Conservation (phyloP, 2,888 invertebrate genomes). For the Cistogaster globosa region DNA sequence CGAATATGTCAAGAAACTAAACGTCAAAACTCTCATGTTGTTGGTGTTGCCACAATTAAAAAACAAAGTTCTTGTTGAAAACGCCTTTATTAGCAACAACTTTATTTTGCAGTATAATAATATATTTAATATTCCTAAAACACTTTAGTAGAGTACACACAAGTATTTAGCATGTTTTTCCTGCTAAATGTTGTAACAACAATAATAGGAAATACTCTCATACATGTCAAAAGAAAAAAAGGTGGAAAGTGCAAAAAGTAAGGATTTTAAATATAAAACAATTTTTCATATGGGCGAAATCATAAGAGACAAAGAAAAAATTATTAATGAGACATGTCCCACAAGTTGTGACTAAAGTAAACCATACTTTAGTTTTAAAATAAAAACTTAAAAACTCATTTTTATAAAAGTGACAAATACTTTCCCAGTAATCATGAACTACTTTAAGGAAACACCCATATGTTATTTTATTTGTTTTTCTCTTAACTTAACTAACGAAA, state of each 20-base stretch:
- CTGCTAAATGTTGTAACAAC: conserved; percentile 8
- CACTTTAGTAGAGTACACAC: not conserved
- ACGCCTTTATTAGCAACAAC: too few species aligned
- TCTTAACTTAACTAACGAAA: not conserved
- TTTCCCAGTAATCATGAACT: not conserved
- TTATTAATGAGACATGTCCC: not conserved
- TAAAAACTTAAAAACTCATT: too few species aligned
- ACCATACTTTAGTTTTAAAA: too few species aligned
- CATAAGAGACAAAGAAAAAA: not conserved
- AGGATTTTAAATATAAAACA: conserved; percentile 13
- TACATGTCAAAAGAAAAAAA: conserved; percentile 18
- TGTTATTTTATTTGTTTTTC: not conserved
- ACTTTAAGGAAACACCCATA: conserved; percentile 18
- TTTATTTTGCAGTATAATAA: too few species aligned
- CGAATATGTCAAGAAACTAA: too few species aligned
- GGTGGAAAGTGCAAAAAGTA: not conserved
- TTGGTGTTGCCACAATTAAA: too few species aligned
- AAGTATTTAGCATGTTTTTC: conserved; percentile 8
- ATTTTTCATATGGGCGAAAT: conserved; percentile 31
- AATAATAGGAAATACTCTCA: conserved; percentile 27
- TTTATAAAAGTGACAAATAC: too few species aligned
- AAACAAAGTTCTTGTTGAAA: too few species aligned
- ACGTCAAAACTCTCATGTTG: too few species aligned
- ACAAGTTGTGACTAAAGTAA: too few species aligned
- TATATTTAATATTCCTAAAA: not conserved